Base-by-base conservation (phyloP, 2,888 invertebrate species). In the Apotomis betuletana region DNA sequence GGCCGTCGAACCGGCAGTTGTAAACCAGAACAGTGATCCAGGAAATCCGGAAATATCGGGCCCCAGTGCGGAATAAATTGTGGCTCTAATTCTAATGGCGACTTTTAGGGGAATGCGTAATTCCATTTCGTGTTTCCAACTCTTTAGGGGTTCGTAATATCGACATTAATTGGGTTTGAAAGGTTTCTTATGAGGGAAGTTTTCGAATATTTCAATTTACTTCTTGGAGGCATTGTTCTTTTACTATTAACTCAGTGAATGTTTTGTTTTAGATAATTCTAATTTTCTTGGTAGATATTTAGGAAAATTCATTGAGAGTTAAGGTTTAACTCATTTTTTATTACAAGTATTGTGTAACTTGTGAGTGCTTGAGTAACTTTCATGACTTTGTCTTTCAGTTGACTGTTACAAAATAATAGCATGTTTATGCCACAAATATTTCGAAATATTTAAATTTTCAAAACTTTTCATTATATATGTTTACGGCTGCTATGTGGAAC, bases 101-200 rank as follows among this genome's bases (percentile, higher is more conserved):
- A 90, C 89, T 91, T 91, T 90, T 87, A 90, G 91, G 91, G 90
- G 90, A 89, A 87, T 86, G 85, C 83, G 85, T 91, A 91, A 92
- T 92, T 92, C 89, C 88, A 90, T 92, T 92, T 86, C 87, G 86
- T 90, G 90, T 89, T 89, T 88, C 83, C 87, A 91, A 91, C 92
- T 92, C 90, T 91, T 92, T 91, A 83, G 86, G 90, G 90, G 89
- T 87, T 84, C 82, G 84, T 78, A 84, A 85, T 87, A 89, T 87
- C 85, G 87, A 86, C 88, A 89, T 88, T 91, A 90, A 91, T 90
- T 87, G 87, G 85, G 88, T 88, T 85, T 88, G 85, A 92, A 91
- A 90, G 90, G 90, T 90, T 91, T 86, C 88, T 87, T 85, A 80
- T 79, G 81, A 83, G 82, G 79, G 81, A 85, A 85, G 82, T 86